Evolutionary conservation across 2,888 invertebrate genomes (phyloP).

Genomic region (Microdon myrmicae): DNA sequence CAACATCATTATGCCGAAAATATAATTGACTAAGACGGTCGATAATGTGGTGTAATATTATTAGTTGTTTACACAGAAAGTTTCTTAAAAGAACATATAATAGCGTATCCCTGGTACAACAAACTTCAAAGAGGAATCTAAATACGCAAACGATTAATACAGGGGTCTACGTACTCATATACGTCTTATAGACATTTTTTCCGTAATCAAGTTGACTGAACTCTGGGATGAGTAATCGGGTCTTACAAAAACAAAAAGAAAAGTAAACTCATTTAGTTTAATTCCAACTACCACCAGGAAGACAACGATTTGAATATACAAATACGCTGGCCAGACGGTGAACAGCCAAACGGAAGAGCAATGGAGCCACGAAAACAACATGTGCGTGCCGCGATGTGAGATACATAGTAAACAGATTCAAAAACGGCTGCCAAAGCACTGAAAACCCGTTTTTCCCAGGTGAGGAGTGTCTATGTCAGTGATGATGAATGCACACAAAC

Average conservation of each 20-base stretch:
- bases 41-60: too few relatives aligned
- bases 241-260: constrained; percentile 21
- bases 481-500: constrained; percentile 47
- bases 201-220: constrained; percentile 47
- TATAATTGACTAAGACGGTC: too few relatives aligned
- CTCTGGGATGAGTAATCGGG: constrained; percentile 50
- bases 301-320: constrained; percentile 30
- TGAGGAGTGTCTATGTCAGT: constrained; percentile 15
- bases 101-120: too few relatives aligned
- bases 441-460: constrained; percentile 36
- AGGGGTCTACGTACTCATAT: too few relatives aligned
- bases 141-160: too few relatives aligned
- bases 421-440: constrained; percentile 8
- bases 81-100: too few relatives aligned
- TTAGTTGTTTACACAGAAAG: too few relatives aligned
- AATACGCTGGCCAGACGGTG: constrained; percentile 8
- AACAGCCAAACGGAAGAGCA: not conserved
- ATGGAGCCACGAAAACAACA: constrained; percentile 4
- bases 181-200: too few relatives aligned
- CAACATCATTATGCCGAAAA: too few relatives aligned
- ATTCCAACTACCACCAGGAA: constrained; percentile 23
- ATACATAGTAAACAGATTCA: constrained; percentile 45
- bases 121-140: too few relatives aligned
- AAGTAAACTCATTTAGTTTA: constrained; percentile 17
- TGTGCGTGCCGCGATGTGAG: constrained; percentile 32